Conservation (phyloP, 2,797 vertebrate genomes). For the Eurystomus glaucurus region DNA sequence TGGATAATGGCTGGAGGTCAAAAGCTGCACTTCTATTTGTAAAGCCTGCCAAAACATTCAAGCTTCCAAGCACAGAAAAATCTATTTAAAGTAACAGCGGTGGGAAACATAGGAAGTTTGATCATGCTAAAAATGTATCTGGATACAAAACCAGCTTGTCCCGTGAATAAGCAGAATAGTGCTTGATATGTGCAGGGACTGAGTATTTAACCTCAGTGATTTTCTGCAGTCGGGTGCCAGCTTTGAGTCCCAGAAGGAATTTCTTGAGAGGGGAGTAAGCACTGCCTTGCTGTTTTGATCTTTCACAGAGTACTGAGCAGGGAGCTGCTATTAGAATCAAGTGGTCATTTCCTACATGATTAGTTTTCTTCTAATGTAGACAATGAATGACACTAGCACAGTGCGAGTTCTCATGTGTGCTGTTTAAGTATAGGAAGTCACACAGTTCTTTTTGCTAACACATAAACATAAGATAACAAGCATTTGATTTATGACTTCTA, state of each 20-base stretch:
- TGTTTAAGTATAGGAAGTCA: not conserved
- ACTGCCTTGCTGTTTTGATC: not conserved
- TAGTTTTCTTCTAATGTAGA: not conserved
- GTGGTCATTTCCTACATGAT: slow-evolving; percentile 3
- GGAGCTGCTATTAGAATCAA: slow-evolving; percentile 5
- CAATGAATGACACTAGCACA: not conserved
- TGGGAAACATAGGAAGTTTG: not conserved
- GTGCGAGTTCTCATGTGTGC: not conserved
- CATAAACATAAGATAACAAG: not conserved
- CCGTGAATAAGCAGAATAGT: not conserved
- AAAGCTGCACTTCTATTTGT: not conserved
- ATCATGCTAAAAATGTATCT: not conserved
- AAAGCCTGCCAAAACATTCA: slow-evolving; percentile 10
- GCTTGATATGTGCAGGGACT: not conserved
- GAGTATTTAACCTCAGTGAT: not conserved
- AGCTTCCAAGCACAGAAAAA: not conserved
- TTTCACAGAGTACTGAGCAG: not conserved
- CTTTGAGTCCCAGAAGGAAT: not conserved
- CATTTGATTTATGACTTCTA: not conserved
- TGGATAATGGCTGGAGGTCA: slow-evolving; percentile 4
- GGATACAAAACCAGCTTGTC: not conserved
- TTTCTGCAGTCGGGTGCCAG: not conserved
- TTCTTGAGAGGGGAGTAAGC: not conserved
- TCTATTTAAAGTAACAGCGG: not conserved
- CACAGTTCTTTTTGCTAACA: not conserved